Percentiles rank a stretch among this genome's conserved stretches.
phyloP scores from a whole-genome alignment of 2,797 vertebrate genomes.

The Hoplostethus atlanticus region DNA sequence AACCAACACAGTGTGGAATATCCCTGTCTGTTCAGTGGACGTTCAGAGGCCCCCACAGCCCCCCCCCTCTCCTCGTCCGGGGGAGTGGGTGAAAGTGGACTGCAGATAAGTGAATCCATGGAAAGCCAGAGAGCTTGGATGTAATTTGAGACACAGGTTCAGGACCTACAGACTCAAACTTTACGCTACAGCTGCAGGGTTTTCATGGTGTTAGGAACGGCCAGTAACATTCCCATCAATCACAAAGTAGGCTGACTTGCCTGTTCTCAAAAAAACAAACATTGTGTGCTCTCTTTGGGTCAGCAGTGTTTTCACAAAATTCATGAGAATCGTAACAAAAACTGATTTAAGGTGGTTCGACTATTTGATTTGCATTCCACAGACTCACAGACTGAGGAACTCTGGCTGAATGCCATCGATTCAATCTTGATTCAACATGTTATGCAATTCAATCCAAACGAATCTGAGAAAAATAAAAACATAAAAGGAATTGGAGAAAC shows the following conservation, averaged over 20 bases:
- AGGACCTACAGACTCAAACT: constrained; percentile 15
- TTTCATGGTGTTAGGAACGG: constrained; percentile 41
- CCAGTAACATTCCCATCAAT: constrained; percentile 46
- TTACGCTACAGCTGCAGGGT: constrained; percentile 39
- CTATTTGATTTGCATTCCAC: background rate
- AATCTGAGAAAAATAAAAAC: too few species aligned
- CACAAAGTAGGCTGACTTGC: background rate
- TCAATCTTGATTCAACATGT: background rate
- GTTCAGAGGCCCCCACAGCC: constrained; percentile 30
- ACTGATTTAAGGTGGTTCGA: background rate
- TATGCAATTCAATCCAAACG: background rate
- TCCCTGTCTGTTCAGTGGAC: constrained; percentile 35
- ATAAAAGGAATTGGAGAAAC: too few species aligned
- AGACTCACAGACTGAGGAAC: background rate
- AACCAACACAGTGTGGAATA: constrained; percentile 20
- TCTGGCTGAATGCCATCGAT: background rate
- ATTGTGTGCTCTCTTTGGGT: constrained; percentile 6
- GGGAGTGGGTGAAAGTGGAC: constrained; percentile 17
- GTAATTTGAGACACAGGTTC: constrained; percentile 64
- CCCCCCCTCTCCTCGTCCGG: background rate
- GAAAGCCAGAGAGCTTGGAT: constrained; percentile 24
- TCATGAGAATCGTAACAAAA: background rate
- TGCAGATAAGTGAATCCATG: constrained; percentile 36
- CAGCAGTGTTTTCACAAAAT: background rate
- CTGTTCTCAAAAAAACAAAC: background rate